Evolutionary conservation across 1,140 invertebrate genomes (phyloP), one percentile per base, ranked within the genome.

Genomic region (Papilio glaucus): DNA sequence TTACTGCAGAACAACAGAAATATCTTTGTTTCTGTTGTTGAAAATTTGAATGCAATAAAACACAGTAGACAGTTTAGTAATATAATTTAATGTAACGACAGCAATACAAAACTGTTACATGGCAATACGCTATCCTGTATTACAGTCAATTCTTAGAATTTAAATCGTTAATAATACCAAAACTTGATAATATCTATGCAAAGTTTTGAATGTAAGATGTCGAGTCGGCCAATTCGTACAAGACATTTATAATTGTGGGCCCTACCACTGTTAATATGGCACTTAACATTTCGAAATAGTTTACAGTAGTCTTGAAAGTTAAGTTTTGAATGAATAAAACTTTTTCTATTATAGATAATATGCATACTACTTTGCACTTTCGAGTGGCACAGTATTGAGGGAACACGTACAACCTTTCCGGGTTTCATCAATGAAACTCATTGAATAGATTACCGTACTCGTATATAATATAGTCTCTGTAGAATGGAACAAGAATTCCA

Each of bases 401-500:
- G 3, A 39, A 37, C 61, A 63, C 61, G 61, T 63, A 33, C 61
- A 65, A n/a, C 21, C 37, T 18, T 68, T 70, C 68, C 41, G 72
- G 68, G 57, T 70, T 53, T 65, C 41, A 65, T 72, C 61, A 45
- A 63, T 49, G 71, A 72, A 72, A 39, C 62, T 69, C 21, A 68
- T 72, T 65, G 53, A 72, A 65, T 72, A 53, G 71, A 26, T 63
- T 65, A 53, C 18, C 72, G 29, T 33, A 33, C 29, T n/a, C n/a
- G n/a, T n/a, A 26, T 63, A 33, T 73, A 72, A 70, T 18, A 60
- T 37, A 39, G 29, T 26, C 39, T 26, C n/a, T 2, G 18, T 62
- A 49, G 67, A 69, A 69, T 63, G 49, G 42, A 60, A 33, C 10
- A 12, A 63, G 71, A 42, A 49, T 70, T 75, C 73, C 72, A 76